Evolutionary conservation across 2,888 invertebrate species (phyloP).

Genomic region (Melanostoma mellinum): DNA sequence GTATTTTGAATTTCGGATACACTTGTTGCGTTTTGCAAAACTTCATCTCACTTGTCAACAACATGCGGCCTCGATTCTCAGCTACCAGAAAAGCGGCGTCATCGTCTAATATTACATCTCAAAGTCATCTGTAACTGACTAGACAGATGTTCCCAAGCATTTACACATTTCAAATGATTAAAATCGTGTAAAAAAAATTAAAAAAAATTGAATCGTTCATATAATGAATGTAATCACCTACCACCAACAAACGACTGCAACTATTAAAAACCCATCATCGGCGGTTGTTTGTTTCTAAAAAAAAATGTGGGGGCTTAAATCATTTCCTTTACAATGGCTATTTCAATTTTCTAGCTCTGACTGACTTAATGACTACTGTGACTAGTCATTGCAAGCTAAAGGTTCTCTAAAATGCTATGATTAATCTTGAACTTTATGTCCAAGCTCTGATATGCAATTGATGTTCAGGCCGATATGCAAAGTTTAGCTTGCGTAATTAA

Average conservation of each 20-base stretch:
- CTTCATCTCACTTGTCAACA: not conserved
- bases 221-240: slow-evolving; percentile 55
- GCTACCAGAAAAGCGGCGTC: slow-evolving; percentile 27
- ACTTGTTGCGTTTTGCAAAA: not conserved
- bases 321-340: slow-evolving; percentile 42
- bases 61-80: not conserved
- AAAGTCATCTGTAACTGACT: slow-evolving; percentile 40
- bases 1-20: too few species aligned
- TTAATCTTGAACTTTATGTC: slow-evolving; percentile 69
- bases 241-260: slow-evolving; percentile 46
- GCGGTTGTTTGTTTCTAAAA: slow-evolving; percentile 8
- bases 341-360: slow-evolving; percentile 11
- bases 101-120: slow-evolving; percentile 61
- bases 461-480: slow-evolving; percentile 42
- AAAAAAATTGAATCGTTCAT: not conserved
- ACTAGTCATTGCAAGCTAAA: not conserved
- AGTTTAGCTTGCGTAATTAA: slow-evolving; percentile 54
- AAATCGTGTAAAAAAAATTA: slow-evolving; percentile 20
- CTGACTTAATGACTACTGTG: slow-evolving; percentile 23
- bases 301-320: slow-evolving; percentile 50
- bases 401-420: slow-evolving; percentile 41
- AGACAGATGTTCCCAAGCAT: slow-evolving; percentile 47
- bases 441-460: slow-evolving; percentile 20
- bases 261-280: slow-evolving; percentile 68
- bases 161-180: slow-evolving; percentile 25